Evolutionary conservation across 2,113 vertebrate genomes (phyloP).

Genomic region (Rousettus leschenaultii): DNA sequence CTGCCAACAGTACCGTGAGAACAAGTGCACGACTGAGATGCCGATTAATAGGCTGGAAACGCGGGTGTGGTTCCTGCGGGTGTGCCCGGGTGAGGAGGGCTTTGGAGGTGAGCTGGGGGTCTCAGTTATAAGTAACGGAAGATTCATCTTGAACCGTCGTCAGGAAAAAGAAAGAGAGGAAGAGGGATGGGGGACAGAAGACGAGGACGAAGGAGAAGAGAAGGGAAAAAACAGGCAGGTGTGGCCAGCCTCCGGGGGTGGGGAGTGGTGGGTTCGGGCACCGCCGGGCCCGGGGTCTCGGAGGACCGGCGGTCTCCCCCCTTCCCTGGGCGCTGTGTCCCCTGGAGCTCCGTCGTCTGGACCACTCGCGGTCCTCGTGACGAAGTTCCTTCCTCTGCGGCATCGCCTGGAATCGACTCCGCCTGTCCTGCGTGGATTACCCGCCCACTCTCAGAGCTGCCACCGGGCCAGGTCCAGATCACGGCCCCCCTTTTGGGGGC

Average conservation of each 20-base stretch:
- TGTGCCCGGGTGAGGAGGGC: neutral
- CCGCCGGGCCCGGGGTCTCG: neutral
- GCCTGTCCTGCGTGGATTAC: neutral
- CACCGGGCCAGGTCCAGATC: neutral
- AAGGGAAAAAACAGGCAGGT: neutral
- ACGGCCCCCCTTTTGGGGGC: neutral
- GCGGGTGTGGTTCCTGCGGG: neutral
- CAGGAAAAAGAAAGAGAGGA: neutral
- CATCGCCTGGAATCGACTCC: neutral
- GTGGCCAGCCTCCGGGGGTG: neutral
- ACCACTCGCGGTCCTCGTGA: neutral
- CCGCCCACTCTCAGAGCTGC: accelerated
- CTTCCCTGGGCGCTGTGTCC: too few species aligned
- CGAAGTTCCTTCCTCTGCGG: neutral
- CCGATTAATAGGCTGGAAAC: neutral
- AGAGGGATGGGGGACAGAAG: too few species aligned
- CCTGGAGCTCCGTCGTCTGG: neutral
- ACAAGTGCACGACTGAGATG: too few species aligned
- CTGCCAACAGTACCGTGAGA: neutral
- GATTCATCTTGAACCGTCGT: neutral
- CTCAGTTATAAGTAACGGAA: neutral
- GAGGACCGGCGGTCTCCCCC: neutral
- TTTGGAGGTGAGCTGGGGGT: neutral
- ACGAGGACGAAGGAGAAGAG: too few species aligned
- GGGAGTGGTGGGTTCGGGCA: neutral